A percentile compares a stretch with the other conserved stretches of the same genome.
Evolutionary conservation across 2,888 invertebrate species (phyloP).

Genomic region (Pelosia muscerda): DNA sequence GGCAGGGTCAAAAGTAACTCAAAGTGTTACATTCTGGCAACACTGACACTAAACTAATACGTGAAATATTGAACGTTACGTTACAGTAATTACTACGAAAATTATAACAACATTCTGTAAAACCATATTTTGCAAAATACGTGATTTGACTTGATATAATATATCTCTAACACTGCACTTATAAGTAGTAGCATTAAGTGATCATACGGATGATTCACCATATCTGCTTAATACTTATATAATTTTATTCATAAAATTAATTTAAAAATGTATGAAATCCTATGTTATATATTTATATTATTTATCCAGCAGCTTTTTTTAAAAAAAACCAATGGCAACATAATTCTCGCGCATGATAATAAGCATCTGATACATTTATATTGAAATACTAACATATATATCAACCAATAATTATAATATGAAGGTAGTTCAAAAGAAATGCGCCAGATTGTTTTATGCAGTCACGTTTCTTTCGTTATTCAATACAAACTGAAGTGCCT

Average conservation of each 20-base stretch:
- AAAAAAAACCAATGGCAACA: not conserved
- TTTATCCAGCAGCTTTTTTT: no score
- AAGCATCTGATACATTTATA: conserved; percentile 1
- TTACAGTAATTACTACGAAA: not conserved
- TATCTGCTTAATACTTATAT: no score
- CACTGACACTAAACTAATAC: no score
- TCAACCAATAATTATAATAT: not conserved
- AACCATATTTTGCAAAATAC: no score
- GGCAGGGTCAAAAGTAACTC: no score
- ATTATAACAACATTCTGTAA: no score
- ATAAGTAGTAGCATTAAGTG: not conserved
- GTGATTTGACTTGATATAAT: no score
- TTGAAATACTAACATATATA: not conserved
- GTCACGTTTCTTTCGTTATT: not conserved
- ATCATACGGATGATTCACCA: not conserved
- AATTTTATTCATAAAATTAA: no score
- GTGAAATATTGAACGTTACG: not conserved
- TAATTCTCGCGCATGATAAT: not conserved
- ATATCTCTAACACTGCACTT: not conserved
- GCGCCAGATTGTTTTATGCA: not conserved
- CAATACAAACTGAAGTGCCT: no score
- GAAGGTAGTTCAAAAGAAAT: not conserved
- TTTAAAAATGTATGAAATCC: no score
- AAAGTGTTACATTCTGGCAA: no score
- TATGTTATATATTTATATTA: no score